Evolutionary conservation across 2,113 vertebrate genomes (phyloP), one percentile per base, ranked within the genome.

Genomic region (Sinocyclocheilus maitianheensis): DNA sequence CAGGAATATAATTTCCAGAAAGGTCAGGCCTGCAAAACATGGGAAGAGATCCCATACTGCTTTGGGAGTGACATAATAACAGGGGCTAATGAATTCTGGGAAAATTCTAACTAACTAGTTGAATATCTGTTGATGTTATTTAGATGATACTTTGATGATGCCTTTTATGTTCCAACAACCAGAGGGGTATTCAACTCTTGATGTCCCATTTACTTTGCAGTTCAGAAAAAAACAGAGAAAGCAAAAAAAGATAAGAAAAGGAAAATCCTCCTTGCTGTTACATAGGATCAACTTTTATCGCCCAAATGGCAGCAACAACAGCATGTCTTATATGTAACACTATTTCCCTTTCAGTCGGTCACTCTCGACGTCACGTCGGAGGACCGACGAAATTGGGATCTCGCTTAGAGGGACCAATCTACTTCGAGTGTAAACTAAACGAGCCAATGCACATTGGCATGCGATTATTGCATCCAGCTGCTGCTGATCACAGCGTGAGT

Each of bases 21-120:
- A 43, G 43, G 43, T 43, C 43, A 84, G 58, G 20, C 20, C 87
- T 89, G 90, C 85, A 89, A 80, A 80, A 85, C 88, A 90, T 92
- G 91, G 90, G 91, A 93, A 94, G 51, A 75, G 75, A 83, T 88
- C 34, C 11, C 62, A 67, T 85, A 5, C 24, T 6, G 1, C 24
- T 75, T 65, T 75, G 46, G 83, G 85, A 77, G 13, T 85, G 80
- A 13, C 72, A 58, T 55, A 63, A 58, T 18, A 83, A 55, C 40
- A 58, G 60, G 46, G 88, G 82, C 88, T 65, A 6, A 86, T 53
- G 30, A 81, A 16, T 2, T 55, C 43, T 62, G 30, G 71, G 74
- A 77, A 46, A 62, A 84, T 43, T 60, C 48, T 40, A 37, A 34
- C 14, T 65, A 3, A 72, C 7, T 43, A 43, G 37, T 18, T 20